Base-by-base conservation (phyloP, 2,888 invertebrate species). In the Drosophila subsilvestris region DNA sequence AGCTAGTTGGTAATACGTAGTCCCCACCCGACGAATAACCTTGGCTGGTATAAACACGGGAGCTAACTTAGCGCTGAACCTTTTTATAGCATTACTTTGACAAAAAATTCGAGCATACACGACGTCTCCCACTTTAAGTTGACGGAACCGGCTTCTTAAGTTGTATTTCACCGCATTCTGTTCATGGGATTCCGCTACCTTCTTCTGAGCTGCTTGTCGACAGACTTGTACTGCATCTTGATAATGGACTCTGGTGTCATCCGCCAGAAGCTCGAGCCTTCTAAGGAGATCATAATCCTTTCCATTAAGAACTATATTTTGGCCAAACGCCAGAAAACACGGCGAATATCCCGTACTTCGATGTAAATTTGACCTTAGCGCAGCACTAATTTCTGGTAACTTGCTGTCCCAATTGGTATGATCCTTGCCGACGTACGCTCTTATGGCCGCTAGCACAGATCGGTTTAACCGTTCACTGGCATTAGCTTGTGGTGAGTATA, bases 381-480 rank as follows among this genome's bases (percentile, higher is more conserved):
- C 67, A 1, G 61, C 44, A n/a, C n/a, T n/a, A n/a, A n/a, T n/a
- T n/a, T n/a, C n/a, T n/a, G n/a, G n/a, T n/a, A n/a, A n/a, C n/a
- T n/a, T n/a, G n/a, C 44, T 5, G 44, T 68, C 77, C 77, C 74
- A 73, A 43, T 48, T 48, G 0, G n/a, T n/a, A 75, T 44, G 44
- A 2, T 20, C n/a, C n/a, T n/a, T n/a, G n/a, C n/a, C n/a, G n/a
- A n/a, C n/a, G n/a, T 57, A 67, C 0, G 75, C 55, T 20, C 70
- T 27, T 10, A 75, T 69, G 29, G 65, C 61, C 1, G 65, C 68
- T 18, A 66, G 54, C 18, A 69, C 32, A 1, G 68, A 68, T 8
- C 73, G 56, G 32, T 74, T 74, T n/a, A 74, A 62, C 10, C 69
- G 45, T 56, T 74, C 69, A 8, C 59, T 63, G 14, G 72, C 50